A percentile compares a stretch with the other conserved stretches of the same genome.
Conservation (phyloP, 2,888 invertebrate species). For the Nycteola revayana region DNA sequence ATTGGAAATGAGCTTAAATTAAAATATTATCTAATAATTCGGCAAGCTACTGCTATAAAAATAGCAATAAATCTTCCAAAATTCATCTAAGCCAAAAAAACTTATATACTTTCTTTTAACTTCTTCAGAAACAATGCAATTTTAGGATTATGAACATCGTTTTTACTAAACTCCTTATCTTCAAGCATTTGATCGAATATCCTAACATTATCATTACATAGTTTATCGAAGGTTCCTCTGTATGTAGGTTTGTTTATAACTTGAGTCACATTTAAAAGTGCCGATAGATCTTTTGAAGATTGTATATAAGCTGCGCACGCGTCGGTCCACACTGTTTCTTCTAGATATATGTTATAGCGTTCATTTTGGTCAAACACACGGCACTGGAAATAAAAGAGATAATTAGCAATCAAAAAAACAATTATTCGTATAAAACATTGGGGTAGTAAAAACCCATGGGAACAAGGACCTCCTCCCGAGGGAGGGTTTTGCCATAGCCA, state of each 20-base stretch:
- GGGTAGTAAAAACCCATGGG: no score
- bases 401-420: no score
- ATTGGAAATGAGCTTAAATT: no score
- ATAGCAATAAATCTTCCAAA: no score
- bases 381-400: conserved; percentile 52
- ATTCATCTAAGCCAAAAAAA: no score
- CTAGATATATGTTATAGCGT: conserved; percentile 82
- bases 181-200: conserved; percentile 34
- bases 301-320: conserved; percentile 47
- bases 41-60: no score
- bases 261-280: no score
- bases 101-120: conserved; percentile 12
- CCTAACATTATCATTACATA: conserved; percentile 46
- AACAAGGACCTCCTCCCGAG: no score
- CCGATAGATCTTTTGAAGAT: not conserved
- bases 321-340: conserved; percentile 69
- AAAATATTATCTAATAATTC: no score
- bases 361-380: conserved; percentile 85
- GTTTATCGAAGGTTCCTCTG: conserved; percentile 31
- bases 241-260: conserved; percentile 28
- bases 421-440: no score
- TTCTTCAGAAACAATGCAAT: conserved; percentile 41
- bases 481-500: no score
- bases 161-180: conserved; percentile 14
- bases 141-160: conserved; percentile 44